Percentiles rank a stretch among this genome's conserved stretches.
Conservation (phyloP, 2,113 vertebrate genomes). For the Rhinopithecus roxellana region DNA sequence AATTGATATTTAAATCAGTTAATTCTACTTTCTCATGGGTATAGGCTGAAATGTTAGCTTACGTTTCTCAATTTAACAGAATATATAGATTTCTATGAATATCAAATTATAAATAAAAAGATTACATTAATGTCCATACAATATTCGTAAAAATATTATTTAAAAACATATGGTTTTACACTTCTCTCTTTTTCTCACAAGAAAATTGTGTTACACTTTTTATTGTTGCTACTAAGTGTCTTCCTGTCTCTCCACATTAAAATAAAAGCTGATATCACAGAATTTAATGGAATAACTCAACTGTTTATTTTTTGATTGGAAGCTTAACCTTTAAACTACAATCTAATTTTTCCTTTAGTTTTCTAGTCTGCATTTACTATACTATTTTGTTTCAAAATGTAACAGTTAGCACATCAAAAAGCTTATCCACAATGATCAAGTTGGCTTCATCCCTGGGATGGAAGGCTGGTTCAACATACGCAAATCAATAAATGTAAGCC, state of each 20-base stretch:
- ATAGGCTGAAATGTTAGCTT: neutral
- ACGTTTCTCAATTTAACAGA: neutral
- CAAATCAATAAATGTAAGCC: too few relatives aligned
- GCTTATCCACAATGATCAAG: too few relatives aligned
- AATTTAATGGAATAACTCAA: neutral
- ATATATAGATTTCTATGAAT: neutral
- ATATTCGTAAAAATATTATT: neutral
- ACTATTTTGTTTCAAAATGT: neutral
- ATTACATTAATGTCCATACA: neutral
- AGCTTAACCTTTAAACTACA: neutral
- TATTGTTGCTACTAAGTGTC: neutral
- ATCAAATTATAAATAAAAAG: neutral
- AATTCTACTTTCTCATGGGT: neutral
- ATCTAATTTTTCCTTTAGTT: neutral
- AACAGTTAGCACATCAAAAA: neutral
- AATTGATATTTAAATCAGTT: neutral
- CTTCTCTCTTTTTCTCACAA: neutral
- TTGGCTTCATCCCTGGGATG: too few relatives aligned
- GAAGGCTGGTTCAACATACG: too few relatives aligned
- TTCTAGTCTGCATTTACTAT: neutral
- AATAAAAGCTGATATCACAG: neutral
- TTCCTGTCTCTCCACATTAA: neutral
- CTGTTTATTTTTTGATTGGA: neutral
- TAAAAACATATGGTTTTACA: neutral
- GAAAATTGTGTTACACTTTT: neutral